These are phyloP conservation scores for Probosciger aterrimus DNA, from an alignment of 2,113 vertebrate genomes.

Conservation along the genomic window DNA sequence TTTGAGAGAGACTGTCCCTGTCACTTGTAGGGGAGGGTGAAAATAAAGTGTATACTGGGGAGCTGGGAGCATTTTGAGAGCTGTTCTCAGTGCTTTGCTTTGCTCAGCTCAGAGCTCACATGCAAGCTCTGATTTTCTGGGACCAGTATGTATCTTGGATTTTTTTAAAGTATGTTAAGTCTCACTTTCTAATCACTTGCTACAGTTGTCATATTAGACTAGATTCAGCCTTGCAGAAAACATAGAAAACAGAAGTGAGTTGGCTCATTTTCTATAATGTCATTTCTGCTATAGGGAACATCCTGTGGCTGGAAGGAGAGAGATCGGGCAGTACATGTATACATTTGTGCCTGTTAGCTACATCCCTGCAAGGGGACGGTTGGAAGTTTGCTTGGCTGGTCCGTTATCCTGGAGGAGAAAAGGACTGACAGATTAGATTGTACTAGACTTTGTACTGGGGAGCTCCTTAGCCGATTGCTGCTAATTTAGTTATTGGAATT, in stretches of 20 bases:
- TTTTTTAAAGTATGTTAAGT: not conserved
- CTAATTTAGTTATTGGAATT: constrained; percentile 31
- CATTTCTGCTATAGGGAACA: not conserved
- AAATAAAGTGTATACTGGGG: not conserved
- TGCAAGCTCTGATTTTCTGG: not conserved
- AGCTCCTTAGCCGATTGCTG: not conserved
- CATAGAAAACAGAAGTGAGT: not conserved
- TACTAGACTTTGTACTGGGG: not conserved
- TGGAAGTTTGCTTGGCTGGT: not conserved
- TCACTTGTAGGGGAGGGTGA: not conserved
- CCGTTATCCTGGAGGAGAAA: not conserved
- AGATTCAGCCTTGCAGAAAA: not conserved
- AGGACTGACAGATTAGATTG: not conserved
- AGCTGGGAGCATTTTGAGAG: not conserved
- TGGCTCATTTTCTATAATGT: not conserved
- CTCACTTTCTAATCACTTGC: not conserved
- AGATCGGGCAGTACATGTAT: not conserved
- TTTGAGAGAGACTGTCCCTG: not conserved
- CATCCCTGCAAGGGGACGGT: not conserved
- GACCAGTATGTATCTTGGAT: not conserved
- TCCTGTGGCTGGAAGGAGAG: not conserved
- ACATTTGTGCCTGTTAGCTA: not conserved
- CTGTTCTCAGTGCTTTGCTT: not conserved
- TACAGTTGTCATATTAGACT: not conserved
- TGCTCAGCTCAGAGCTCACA: not conserved